Base-by-base conservation (phyloP, 2,888 invertebrate genomes). In the Agrochola macilenta region DNA sequence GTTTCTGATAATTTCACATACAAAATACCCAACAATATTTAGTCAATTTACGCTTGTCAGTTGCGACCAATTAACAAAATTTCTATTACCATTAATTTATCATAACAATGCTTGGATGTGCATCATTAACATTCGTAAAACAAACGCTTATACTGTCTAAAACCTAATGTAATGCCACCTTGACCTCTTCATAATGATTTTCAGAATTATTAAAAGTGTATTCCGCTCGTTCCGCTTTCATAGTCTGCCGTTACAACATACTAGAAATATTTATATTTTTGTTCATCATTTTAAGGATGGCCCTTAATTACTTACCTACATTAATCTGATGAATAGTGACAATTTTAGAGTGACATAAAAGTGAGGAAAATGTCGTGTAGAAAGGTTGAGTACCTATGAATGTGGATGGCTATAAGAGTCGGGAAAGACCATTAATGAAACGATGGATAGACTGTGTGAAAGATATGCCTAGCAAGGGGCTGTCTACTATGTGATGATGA, bases 131-230 rank as follows among this genome's bases (percentile, higher is more conserved):
- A 35, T 68, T 5, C n/a, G 8, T 7, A 35, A 17, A 39, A 52
- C 14, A 39, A 23, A 70, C n/a, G 30, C 5, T 7, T 52, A 20
- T 17, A 71, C 26, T 60, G 60, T 49, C n/a, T 74, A 14, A 12
- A 72, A 35, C n/a, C 20, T 11, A 46, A 26, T 73, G 35, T 35
- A 35, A 49, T 60, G 20, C 60, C 9, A 46, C 12, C 35, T 74
- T 49, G 58, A 49, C 30, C 46, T 73, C 20, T 73, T 71, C 5
- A 46, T 11, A 11, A 60, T 49, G 14, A 60, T 49, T 39, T 39
- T 60, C 5, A 39, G 49, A 74, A 73, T 17, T 26, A 39, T 39
- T 60, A n/a, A 30, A 74, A 49, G 35, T 49, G 49, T 73, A 46
- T 57, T 17, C 26, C 30, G 7, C 14, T 26, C 26, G 35, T 57